phyloP scores from a whole-genome alignment of 1,140 invertebrate genomes.

The Drosophila jambulina region DNA sequence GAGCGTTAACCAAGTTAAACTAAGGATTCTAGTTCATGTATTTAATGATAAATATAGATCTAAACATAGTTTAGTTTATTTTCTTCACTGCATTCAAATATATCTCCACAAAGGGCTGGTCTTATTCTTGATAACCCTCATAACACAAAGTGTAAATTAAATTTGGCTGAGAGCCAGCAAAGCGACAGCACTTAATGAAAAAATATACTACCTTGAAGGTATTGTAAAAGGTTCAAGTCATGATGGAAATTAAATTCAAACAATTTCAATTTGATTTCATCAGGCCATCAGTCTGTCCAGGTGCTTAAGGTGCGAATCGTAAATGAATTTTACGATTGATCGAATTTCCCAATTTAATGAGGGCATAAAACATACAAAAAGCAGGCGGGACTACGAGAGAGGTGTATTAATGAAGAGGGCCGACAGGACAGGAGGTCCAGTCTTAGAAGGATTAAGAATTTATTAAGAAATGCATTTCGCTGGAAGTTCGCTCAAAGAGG shows the following conservation, averaged over 20 bases:
- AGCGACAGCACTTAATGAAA: not conserved
- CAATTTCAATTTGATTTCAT: conserved; percentile 50
- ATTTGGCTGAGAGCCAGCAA: not conserved
- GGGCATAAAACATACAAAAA: conserved; percentile 32
- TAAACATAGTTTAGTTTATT: not conserved
- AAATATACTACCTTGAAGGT: not conserved
- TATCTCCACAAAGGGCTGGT: too few species aligned
- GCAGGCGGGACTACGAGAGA: not conserved
- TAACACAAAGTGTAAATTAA: not conserved
- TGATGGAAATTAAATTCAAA: conserved; percentile 39
- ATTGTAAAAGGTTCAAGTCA: conserved; percentile 6
- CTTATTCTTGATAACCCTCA: too few species aligned
- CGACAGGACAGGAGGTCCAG: conserved; percentile 7
- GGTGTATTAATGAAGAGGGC: conserved; percentile 45
- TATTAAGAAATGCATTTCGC: conserved; percentile 65
- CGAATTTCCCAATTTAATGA: conserved; percentile 62
- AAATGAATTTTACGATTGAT: conserved; percentile 72
- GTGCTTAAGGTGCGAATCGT: conserved; percentile 38
- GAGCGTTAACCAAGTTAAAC: not conserved
- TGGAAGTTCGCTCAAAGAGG: not conserved
- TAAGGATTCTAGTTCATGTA: not conserved
- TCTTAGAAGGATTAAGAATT: conserved; percentile 54
- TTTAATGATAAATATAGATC: not conserved
- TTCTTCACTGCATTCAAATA: too few species aligned
- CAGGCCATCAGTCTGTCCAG: conserved; percentile 9